A percentile compares a stretch with the other conserved stretches of the same genome.
phyloP scores from a whole-genome alignment of 2,797 vertebrate species.

The Poeciliopsis infans region DNA sequence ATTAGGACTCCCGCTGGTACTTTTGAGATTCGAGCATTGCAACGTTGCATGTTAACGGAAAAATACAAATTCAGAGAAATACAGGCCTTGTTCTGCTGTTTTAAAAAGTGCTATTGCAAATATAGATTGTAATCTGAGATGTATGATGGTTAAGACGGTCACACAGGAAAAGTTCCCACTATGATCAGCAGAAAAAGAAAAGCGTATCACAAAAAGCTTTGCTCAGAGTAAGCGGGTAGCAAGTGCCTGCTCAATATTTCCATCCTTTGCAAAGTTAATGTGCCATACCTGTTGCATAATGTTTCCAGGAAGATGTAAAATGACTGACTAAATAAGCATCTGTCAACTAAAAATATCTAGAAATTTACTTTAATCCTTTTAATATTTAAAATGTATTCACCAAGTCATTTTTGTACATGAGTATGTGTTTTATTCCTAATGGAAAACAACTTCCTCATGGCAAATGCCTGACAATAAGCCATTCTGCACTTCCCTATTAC shows the following conservation, averaged over 20 bases:
- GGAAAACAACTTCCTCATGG: constrained; percentile 59
- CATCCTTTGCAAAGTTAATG: constrained; percentile 6
- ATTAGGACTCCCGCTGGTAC: constrained; percentile 31
- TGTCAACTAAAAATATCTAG: neutral
- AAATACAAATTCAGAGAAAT: constrained; percentile 41
- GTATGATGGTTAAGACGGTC: constrained; percentile 21
- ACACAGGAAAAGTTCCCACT: constrained; percentile 57
- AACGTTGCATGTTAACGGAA: constrained; percentile 48
- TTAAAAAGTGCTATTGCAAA: constrained; percentile 22
- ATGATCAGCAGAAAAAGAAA: constrained; percentile 70
- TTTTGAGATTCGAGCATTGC: constrained; percentile 39
- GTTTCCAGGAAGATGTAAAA: constrained; percentile 10
- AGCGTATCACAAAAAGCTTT: constrained; percentile 14
- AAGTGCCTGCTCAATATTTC: constrained; percentile 64
- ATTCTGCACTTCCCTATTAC: constrained; percentile 27
- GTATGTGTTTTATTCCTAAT: constrained; percentile 5
- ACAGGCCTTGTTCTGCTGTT: constrained; percentile 22
- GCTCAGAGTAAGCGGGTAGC: constrained; percentile 54
- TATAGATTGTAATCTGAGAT: constrained; percentile 57
- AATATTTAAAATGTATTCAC: neutral
- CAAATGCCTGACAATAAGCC: constrained; percentile 35
- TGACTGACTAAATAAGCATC: constrained; percentile 4
- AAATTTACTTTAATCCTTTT: neutral
- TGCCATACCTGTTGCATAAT: constrained; percentile 14
- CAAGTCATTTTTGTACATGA: neutral